Evolutionary conservation across 2,888 invertebrate genomes (phyloP), one percentile per base, ranked within the genome.

Genomic region (Ornithoptera alexandrae): DNA sequence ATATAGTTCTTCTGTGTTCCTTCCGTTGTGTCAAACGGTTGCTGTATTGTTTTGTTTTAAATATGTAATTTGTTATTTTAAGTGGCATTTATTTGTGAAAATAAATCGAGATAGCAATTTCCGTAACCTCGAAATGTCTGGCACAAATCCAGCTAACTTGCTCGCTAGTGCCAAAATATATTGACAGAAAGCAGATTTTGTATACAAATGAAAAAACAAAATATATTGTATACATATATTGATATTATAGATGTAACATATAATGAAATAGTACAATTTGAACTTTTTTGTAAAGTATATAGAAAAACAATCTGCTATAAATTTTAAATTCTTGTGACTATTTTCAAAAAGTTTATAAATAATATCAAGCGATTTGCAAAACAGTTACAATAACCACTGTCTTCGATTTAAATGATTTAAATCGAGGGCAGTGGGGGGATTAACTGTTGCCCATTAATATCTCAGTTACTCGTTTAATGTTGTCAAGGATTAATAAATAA

Each of bases 91-190:
- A 59, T 65, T 30, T 66, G 50, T 42, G 60, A 66, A 60, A 66
- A 58, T 65, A 24, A 59, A 22, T n/a, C 17, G 24, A 57, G 56
- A 56, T 42, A 58, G 58, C 46, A 60, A 60, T 66, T 59, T 59
- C 50, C 65, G 66, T 50, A 66, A 60, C 66, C 66, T n/a, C 60
- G 50, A 65, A 46, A 66, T 46, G 36, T 30, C 59, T 66, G 66
- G 66, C 66, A 60, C 42, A 30, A 60, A 30, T 59, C 66, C 66
- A 66, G 20, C 59, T 66, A 66, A 66, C 60, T 24, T 50, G 50
- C 59, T 66, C 66, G 59, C 59, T 66, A n/a, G 60, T 60, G 66
- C 66, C 66, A 66, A 60, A 66, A 66, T 46, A 46, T 66, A 66
- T 66, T 66, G 66, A 66, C 36, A 60, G 60, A 66, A 30, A 56